Conservation (phyloP, 2,888 invertebrate genomes). For the Aromia moschata region DNA sequence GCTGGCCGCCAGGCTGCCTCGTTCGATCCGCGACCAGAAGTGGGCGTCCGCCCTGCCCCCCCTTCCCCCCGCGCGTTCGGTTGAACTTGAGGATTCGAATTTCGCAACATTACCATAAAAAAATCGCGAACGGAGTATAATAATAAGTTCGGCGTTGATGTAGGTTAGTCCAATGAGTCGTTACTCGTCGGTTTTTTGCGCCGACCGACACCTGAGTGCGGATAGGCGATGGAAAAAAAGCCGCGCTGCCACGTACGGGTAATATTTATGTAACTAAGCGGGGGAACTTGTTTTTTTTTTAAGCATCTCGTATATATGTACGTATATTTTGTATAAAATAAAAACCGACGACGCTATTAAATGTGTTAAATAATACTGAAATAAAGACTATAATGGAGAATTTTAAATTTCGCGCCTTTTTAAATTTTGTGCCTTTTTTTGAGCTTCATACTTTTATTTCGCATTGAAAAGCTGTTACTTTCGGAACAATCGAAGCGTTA, state of each 20-base stretch:
- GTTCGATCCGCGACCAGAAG: not conserved
- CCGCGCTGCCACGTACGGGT: not conserved
- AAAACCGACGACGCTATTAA: no score
- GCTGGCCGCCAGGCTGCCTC: not conserved
- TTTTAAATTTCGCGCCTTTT: no score
- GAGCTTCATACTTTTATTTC: no score
- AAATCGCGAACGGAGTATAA: not conserved
- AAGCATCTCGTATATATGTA: no score
- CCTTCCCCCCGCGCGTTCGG: not conserved
- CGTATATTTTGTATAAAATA: no score
- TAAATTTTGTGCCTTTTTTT: no score
- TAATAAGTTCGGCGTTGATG: slow-evolving; percentile 17
- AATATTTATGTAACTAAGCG: slow-evolving; percentile 11
- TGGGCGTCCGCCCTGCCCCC: not conserved
- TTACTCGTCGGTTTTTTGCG: slow-evolving; percentile 2
- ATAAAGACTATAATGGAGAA: no score
- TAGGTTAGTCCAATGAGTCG: slow-evolving; percentile 16
- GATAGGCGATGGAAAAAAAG: not conserved
- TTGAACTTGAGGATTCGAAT: slow-evolving; percentile 14
- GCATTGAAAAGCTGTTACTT: no score
- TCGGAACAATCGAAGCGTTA: no score
- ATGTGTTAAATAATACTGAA: no score
- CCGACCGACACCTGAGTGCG: not conserved
- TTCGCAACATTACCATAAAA: slow-evolving; percentile 17
- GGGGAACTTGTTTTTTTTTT: slow-evolving; percentile 17